Evolutionary conservation across 2,888 invertebrate genomes (phyloP), one percentile per base, ranked within the genome.

Genomic region (Thymelicus lineola): DNA sequence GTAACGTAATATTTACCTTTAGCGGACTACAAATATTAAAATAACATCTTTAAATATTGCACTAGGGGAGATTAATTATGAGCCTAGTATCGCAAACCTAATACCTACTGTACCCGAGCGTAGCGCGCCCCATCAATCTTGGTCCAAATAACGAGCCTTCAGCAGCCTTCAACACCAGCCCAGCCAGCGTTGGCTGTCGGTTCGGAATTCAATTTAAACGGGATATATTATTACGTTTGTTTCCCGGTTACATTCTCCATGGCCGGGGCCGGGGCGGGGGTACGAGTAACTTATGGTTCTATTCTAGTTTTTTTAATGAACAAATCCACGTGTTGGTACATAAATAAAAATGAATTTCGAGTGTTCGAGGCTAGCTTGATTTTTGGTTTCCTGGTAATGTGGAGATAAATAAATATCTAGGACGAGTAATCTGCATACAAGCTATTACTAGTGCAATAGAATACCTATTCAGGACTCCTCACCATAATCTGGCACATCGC

Each of bases 131-230:
- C 55, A 64, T 64, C 64, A 64, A 64, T 64, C 64, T 55, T 50
- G 63, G 14, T 36, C 64, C 55, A 42, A 55, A 55, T 55, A 55
- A 55, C 64, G 64, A 64, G 64, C 64, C 64, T 55, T 53, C 53
- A 42, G 45, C 42, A 14, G 58, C 58, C 58, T 38, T 55, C 55
- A 55, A 55, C 38, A 50, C 45, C 17, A 15, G 42, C 17, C 42
- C 28, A 28, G 28, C 28, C 28, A 5, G 28, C 28, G 28, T 28
- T 5, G 28, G 28, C 64, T 55, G 64, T 55, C 64, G 9, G 42
- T 42, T 15, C 15, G 58, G 58, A 58, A 58, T 58, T 58, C 58
- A 58, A 58, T 58, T 58, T 58, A 38, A 58, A 58, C 58, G 36
- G 58, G 38, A 58, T 58, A 58, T 58, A 58, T 58, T 58, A 38